These are phyloP conservation scores for Leptinotarsa tumamoca DNA, from an alignment of 2,888 invertebrate genomes.

Conservation along the genomic window DNA sequence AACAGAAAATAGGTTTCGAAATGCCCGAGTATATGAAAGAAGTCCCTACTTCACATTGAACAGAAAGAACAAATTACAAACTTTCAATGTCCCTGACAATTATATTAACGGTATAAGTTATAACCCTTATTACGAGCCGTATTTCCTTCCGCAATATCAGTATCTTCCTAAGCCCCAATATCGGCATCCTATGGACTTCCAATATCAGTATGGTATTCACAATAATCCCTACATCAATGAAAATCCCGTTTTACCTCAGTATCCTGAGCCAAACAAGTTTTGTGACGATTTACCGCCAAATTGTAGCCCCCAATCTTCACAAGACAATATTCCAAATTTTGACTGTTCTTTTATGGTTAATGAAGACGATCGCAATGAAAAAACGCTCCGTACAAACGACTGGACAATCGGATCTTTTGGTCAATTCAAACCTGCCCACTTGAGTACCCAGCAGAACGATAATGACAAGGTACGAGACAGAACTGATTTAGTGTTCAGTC, in stretches of 20 bases:
- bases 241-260: neutral
- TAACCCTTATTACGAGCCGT: conserved; percentile 5
- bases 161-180: neutral
- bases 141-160: neutral
- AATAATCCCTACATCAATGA: neutral
- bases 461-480: conserved; percentile 8
- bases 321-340: neutral
- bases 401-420: conserved; percentile 31
- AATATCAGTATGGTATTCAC: conserved; percentile 3
- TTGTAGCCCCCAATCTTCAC: neutral
- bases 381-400: conserved; percentile 17
- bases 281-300: neutral
- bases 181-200: neutral
- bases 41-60: conserved; percentile 20
- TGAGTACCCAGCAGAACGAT: conserved; percentile 34
- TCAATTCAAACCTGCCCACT: conserved; percentile 31
- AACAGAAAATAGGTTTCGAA: neutral
- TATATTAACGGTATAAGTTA: neutral
- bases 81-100: neutral
- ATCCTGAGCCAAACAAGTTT: neutral
- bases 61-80: neutral
- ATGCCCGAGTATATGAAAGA: neutral
- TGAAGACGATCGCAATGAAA: neutral
- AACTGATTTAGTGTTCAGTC: conserved; percentile 12
- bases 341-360: neutral